Evolutionary conservation across 1,140 invertebrate species (phyloP).

Genomic region (Drosophila triauraria): DNA sequence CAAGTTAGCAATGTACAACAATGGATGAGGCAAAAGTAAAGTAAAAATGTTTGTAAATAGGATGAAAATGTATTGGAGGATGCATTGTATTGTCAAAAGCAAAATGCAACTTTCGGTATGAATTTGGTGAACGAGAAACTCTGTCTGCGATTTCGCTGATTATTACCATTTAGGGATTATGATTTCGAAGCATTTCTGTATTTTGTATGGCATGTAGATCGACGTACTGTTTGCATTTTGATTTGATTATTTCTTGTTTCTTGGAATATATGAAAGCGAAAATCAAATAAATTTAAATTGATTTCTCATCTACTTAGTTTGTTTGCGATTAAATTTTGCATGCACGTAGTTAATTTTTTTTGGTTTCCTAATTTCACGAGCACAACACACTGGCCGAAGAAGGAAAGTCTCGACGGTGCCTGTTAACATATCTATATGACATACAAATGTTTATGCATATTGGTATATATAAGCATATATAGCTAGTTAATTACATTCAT

Average conservation of each 20-base stretch:
- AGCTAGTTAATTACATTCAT: constrained; percentile 66
- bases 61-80: constrained; percentile 3
- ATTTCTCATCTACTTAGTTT: constrained; percentile 4
- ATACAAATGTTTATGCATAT: constrained; percentile 48
- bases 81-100: constrained; percentile 22
- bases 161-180: constrained; percentile 1
- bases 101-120: constrained; percentile 41
- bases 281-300: constrained; percentile 24
- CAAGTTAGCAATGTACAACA: constrained; percentile 40
- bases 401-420: neutral
- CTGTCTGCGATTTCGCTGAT: no score
- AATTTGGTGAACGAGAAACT: constrained; percentile 20
- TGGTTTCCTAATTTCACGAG: constrained; percentile 32
- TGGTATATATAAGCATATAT: constrained; percentile 41
- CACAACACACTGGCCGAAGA: constrained; percentile 13
- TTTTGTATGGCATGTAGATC: constrained; percentile 19
- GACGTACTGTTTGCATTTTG: constrained; percentile 4
- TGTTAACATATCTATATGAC: constrained; percentile 28
- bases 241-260: constrained; percentile 17
- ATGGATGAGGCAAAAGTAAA: constrained; percentile 13
- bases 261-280: constrained; percentile 31
- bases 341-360: constrained; percentile 31
- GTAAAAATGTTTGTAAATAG: constrained; percentile 13
- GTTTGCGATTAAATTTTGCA: constrained; percentile 23
- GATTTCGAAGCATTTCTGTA: constrained; percentile 24